Conservation (phyloP, 2,113 vertebrate species). For the Sciurus niger region DNA sequence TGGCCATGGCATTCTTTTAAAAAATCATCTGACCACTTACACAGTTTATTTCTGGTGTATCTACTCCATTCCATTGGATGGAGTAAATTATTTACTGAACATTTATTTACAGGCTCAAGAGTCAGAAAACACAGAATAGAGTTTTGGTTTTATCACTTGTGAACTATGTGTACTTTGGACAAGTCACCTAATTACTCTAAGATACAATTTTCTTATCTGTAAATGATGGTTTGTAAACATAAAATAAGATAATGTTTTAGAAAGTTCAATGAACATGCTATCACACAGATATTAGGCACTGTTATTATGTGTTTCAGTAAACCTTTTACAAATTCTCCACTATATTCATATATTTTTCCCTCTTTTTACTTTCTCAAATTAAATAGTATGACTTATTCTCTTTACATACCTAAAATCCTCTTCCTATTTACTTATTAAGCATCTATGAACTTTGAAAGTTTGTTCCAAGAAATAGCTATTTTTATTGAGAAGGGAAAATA, state of each 20-base stretch:
- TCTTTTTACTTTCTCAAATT: constrained; percentile 42
- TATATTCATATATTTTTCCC: neutral
- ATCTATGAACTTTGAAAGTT: constrained; percentile 42
- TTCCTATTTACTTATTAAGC: constrained; percentile 57
- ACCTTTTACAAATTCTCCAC: neutral
- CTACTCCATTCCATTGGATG: too few relatives aligned
- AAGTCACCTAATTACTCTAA: too few relatives aligned
- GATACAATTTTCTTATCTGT: too few relatives aligned
- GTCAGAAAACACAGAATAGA: neutral
- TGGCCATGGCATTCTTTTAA: too few relatives aligned
- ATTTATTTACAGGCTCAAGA: neutral
- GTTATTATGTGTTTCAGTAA: neutral
- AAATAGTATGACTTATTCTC: constrained; percentile 46
- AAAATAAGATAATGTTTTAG: too few relatives aligned
- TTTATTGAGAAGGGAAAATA: constrained; percentile 60
- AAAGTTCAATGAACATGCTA: too few relatives aligned
- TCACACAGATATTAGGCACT: too few relatives aligned
- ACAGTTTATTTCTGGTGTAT: too few relatives aligned
- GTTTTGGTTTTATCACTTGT: too few relatives aligned
- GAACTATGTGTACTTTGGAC: too few relatives aligned
- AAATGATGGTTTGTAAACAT: neutral
- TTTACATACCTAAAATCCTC: constrained; percentile 62
- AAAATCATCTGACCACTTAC: too few relatives aligned
- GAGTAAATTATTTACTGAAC: neutral
- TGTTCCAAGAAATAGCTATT: neutral